Conservation (phyloP, 2,888 invertebrate species). For the Athalia rosae region DNA sequence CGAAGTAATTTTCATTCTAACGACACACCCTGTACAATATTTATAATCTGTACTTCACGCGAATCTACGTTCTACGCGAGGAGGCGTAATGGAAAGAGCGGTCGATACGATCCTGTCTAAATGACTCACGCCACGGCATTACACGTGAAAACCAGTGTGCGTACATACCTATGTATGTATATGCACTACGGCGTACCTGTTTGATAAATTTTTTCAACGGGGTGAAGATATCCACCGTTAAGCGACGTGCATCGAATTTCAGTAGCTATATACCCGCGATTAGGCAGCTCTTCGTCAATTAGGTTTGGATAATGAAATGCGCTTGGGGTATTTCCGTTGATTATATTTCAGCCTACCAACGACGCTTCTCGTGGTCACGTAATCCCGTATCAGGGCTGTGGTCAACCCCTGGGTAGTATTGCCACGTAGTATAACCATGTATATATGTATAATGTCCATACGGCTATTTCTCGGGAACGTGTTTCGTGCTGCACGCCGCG, state of each 20-base stretch:
- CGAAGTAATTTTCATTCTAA: neutral
- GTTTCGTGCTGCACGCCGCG: slow-evolving; percentile 11
- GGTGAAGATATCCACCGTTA: neutral
- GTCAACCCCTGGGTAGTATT: slow-evolving; percentile 2
- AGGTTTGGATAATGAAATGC: slow-evolving; percentile 27
- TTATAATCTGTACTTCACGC: neutral
- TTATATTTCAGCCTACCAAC: slow-evolving; percentile 14
- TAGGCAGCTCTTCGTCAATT: slow-evolving; percentile 18
- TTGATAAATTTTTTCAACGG: slow-evolving; percentile 13
- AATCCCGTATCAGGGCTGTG: slow-evolving; percentile 25
- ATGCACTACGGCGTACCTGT: neutral
- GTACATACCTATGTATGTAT: too few relatives aligned
- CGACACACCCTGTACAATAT: slow-evolving; percentile 5
- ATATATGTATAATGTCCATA: neutral
- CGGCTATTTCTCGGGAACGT: neutral
- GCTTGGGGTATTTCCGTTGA: slow-evolving; percentile 18
- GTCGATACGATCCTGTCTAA: slow-evolving; percentile 40
- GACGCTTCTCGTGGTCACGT: slow-evolving; percentile 20
- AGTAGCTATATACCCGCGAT: neutral
- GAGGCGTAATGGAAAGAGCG: neutral
- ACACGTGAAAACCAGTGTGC: neutral
- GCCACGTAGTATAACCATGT: too few relatives aligned
- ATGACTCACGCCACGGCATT: slow-evolving; percentile 37
- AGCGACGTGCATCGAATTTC: slow-evolving; percentile 18
- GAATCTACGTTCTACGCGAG: neutral